Base-by-base conservation (phyloP, 2,888 invertebrate genomes). In the Papilio demoleus region DNA sequence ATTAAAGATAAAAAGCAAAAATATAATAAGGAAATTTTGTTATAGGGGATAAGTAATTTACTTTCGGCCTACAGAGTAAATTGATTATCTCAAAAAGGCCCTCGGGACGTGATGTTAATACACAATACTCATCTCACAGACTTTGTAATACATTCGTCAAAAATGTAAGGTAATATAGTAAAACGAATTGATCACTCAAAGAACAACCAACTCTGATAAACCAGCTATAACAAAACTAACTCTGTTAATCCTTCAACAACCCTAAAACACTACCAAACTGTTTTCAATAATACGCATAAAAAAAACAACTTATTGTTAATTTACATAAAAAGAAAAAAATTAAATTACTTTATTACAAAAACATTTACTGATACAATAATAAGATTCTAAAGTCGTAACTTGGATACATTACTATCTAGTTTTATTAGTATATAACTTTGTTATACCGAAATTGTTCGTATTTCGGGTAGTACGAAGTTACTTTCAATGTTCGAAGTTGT, bases 81-180 rank as follows among this genome's bases (percentile, higher is more conserved):
- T 58, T 58, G 58, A 58, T 58, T 58, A 58, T 58, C 58, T 58
- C 31, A 34, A 58, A 58, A 58, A 58, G 58, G 58, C 34, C 58
- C 34, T 34, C 19, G 58, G 58, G 34, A 58, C 58, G 58, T 58
- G 58, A 58, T 34, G 34, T 6, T 58, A 58, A 34, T 58, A 58
- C 58, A 58, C 34, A 58, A 56, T 56, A 58, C n/a, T 34, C 19
- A 58, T 50, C 50, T 4, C 14, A 27, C 6, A 14, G 4, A 27
- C 12, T 50, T 50, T 50, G 27, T 27, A n/a, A 27, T 50, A 27
- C 50, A 27, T 50, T 50, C 27, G 14, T 4, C 14, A 14, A 24
- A 50, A 24, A 50, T 24, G 4, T n/a, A 22, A 22, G 22, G 47
- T 42, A n/a, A n/a, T 34, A 5, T 40, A 1, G 4, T 2, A 38